These are phyloP conservation scores for Pristionchus entomophagus DNA, from an alignment of 2,888 invertebrate species.

Conservation along the genomic window DNA sequence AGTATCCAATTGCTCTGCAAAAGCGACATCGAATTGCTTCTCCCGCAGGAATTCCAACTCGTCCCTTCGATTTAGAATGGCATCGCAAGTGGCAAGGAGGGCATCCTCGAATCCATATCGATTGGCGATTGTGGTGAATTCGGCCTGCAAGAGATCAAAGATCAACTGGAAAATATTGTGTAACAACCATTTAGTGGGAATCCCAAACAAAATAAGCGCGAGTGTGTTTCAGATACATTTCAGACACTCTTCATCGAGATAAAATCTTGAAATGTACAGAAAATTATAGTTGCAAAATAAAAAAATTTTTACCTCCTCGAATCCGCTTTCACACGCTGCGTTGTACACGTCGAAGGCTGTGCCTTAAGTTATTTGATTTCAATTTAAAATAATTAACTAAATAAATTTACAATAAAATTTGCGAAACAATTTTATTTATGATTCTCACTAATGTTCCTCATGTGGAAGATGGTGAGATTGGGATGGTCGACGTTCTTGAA, in stretches of 20 bases:
- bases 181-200: background rate
- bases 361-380: background rate
- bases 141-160: slow-evolving; percentile 45
- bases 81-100: slow-evolving; percentile 57
- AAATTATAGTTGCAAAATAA: too few relatives aligned
- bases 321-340: background rate
- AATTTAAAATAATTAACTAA: background rate
- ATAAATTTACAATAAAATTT: too few relatives aligned
- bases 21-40: slow-evolving; percentile 68
- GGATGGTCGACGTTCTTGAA: background rate
- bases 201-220: background rate
- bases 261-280: background rate
- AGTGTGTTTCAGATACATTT: background rate
- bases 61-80: slow-evolving; percentile 45
- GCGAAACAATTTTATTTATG: too few relatives aligned
- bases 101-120: slow-evolving; percentile 59
- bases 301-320: background rate
- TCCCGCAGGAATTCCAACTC: slow-evolving; percentile 56
- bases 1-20: slow-evolving; percentile 69
- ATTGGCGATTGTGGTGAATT: slow-evolving; percentile 54
- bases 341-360: slow-evolving; percentile 25
- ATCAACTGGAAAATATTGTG: background rate
- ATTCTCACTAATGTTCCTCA: slow-evolving; percentile 64
- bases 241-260: background rate
- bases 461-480: slow-evolving; percentile 56